phyloP scores from a whole-genome alignment of 2,113 vertebrate species.

The Apteryx owenii region DNA sequence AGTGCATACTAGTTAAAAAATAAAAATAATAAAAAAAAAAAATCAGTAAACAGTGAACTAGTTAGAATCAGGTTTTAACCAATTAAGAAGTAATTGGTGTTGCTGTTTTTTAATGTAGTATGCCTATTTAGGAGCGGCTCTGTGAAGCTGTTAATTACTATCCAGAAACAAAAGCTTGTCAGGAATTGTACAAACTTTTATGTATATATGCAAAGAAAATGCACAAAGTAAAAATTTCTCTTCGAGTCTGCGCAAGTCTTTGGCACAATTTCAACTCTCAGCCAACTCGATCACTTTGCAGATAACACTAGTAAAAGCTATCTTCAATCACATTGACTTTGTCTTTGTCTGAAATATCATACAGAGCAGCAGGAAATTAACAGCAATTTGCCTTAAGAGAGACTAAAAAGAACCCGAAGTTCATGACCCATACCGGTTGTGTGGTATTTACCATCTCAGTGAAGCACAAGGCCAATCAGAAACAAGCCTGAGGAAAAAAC shows the following conservation, averaged over 20 bases:
- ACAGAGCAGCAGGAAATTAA: background rate
- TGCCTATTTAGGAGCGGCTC: no score
- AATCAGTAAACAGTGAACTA: background rate
- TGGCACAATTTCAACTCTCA: background rate
- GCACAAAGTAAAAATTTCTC: background rate
- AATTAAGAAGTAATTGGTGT: background rate
- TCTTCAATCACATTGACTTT: background rate
- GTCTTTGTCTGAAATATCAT: background rate
- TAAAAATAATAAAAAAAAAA: background rate
- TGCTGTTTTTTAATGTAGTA: background rate
- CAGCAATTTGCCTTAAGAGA: background rate
- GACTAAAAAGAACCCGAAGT: background rate
- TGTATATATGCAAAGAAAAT: background rate
- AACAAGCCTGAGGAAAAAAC: background rate
- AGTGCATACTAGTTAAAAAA: background rate
- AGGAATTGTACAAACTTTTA: background rate
- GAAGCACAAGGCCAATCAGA: background rate
- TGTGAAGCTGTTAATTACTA: no score
- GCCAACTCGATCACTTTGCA: background rate
- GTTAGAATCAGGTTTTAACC: background rate
- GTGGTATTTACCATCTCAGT: background rate
- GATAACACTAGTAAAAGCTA: background rate
- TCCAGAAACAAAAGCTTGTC: background rate
- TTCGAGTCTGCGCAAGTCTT: background rate
- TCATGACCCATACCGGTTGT: background rate